A percentile compares a stretch with the other conserved stretches of the same genome.
phyloP scores from a whole-genome alignment of 2,797 vertebrate species.

The Psittacula derbiana region DNA sequence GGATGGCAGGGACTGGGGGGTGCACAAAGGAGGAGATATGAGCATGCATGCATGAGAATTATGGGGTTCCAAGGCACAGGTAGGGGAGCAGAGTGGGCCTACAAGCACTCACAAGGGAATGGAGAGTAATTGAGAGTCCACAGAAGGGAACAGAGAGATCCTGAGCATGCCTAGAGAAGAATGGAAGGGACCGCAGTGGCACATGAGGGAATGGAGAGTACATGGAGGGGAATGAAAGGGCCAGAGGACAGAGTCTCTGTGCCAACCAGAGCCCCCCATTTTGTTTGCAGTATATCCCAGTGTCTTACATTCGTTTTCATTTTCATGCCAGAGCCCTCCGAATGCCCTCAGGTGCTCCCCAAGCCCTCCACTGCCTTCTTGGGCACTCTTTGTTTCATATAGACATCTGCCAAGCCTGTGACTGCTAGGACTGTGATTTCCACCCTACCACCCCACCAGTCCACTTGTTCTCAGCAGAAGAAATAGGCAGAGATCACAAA shows the following conservation, averaged over 20 bases:
- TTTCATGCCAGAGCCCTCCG: not conserved
- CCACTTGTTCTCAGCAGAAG: not conserved
- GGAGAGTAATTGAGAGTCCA: not conserved
- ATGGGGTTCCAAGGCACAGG: not conserved
- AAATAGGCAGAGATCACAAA: not conserved
- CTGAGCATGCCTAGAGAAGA: not conserved
- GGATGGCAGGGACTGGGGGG: not conserved
- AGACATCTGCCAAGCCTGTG: not conserved
- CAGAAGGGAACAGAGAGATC: not conserved
- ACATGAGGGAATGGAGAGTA: not conserved
- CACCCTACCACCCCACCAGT: fast-evolving
- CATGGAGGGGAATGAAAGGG: not conserved
- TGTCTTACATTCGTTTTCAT: not conserved
- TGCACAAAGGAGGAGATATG: not conserved
- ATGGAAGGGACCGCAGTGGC: not conserved
- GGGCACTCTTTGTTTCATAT: not conserved
- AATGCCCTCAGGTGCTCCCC: not conserved
- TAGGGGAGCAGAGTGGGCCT: not conserved
- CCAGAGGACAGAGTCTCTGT: not conserved
- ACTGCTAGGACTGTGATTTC: not conserved
- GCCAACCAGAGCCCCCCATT: not conserved
- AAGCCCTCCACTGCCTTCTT: not conserved
- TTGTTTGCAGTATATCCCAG: not conserved
- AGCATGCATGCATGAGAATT: not conserved
- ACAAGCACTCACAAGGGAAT: not conserved